Conservation (phyloP, 1,140 invertebrate species). For the Leptinotarsa texana region DNA sequence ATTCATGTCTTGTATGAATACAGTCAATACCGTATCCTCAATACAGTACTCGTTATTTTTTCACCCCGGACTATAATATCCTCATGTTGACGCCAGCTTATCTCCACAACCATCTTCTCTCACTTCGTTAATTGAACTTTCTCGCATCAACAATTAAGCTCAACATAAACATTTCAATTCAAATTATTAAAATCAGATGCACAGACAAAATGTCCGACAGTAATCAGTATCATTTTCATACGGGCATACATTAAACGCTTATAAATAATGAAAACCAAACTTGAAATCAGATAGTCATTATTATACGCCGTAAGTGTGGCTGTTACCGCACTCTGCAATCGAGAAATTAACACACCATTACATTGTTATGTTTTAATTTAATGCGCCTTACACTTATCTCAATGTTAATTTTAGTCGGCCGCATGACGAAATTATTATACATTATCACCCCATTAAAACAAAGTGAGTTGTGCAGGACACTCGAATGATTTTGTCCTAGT, state of each 20-base stretch:
- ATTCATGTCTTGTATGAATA: no score
- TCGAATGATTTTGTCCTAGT: neutral
- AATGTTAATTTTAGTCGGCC: neutral
- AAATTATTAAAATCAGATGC: neutral
- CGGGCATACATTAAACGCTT: neutral
- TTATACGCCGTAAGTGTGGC: conserved; percentile 7
- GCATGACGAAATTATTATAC: conserved; percentile 1
- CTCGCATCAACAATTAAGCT: no score
- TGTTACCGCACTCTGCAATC: neutral
- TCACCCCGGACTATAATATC: no score
- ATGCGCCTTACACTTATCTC: conserved; percentile 2
- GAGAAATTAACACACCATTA: conserved; percentile 8
- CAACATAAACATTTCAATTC: neutral
- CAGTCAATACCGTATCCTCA: no score
- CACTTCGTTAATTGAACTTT: no score
- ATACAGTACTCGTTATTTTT: no score
- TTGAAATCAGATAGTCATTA: conserved; percentile 6
- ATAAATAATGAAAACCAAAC: conserved; percentile 13
- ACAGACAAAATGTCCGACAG: neutral
- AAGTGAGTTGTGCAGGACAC: neutral
- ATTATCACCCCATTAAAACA: conserved; percentile 1
- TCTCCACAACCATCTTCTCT: no score
- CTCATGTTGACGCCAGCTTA: no score
- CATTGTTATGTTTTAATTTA: conserved; percentile 9
- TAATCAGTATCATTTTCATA: neutral